Base-by-base conservation (phyloP, 2,797 vertebrate genomes). In the Siniperca obscura region DNA sequence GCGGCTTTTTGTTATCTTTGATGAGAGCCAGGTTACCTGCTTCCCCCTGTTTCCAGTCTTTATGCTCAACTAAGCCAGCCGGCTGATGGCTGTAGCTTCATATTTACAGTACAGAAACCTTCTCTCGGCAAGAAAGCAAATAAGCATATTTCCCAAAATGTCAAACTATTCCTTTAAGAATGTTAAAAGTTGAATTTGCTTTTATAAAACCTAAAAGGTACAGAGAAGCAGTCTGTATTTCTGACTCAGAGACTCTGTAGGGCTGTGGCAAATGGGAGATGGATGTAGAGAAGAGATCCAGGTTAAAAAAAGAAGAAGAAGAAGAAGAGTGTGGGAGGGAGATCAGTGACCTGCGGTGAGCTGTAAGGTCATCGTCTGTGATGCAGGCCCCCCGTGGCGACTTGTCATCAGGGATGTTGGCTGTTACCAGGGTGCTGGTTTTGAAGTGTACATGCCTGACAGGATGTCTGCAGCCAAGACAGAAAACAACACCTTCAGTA, bases 351-450 rank as follows among this genome's bases (percentile, higher is more conserved):
- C 97, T 98, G 91, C 97, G 94, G 92, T 99, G 97, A 3, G 96
- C 92, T 0, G 97, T 95, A 53, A 98, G 96, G 95, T 96, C 96
- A 12, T 99, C 97, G 2, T 97, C 96, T 2, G 87, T 95, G 93
- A 97, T 96, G 94, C 97, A 97, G 16, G 96, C 92, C 0, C 96
- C 97, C 0, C 97, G 95, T 2, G 97, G 97, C 2, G 68, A 95
- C 86, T 96, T 97, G 87, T 99, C 98, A 16, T 97, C 95, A 0
- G 98, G 98, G 93, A 99, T 89, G 87, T 99, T 98, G 82, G 97
- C 98, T 0, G 98, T 98, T 86, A 99, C 94, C 86, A 99, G 95
- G 57, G 95, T 96, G 90, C 97, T 97, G 70, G 89, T 93, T 87
- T 95, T 94, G 89, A 98, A 99, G 78, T 93, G 93, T 3, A 98